These are phyloP conservation scores for Anser brachyrhynchus DNA, from an alignment of 2,113 vertebrate species.

Conservation along the genomic window DNA sequence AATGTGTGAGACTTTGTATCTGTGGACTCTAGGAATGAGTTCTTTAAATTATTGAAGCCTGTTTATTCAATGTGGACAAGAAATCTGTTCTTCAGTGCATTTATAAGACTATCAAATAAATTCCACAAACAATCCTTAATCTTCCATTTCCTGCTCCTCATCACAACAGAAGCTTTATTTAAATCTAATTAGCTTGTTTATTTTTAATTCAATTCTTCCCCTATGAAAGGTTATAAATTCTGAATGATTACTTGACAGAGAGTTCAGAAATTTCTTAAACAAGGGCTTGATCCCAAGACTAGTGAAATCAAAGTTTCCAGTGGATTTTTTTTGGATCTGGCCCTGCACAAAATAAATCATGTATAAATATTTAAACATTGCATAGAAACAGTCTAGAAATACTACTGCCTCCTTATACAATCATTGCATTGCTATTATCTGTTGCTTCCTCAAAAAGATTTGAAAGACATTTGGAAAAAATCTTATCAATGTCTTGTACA, in stretches of 20 bases:
- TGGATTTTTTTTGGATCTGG: background rate
- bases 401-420: background rate
- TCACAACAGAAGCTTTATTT: background rate
- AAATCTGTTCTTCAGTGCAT: background rate
- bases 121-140: background rate
- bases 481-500: background rate
- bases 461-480: background rate
- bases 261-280: background rate
- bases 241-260: background rate
- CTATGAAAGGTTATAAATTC: background rate
- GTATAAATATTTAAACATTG: background rate
- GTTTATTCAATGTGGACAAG: background rate
- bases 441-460: background rate
- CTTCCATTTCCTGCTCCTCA: background rate
- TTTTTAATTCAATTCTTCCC: background rate
- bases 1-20: background rate
- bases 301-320: background rate
- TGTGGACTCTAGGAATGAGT: background rate
- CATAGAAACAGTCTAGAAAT: background rate
- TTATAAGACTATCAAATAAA: constrained; percentile 13
- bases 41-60: background rate
- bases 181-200: background rate
- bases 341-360: background rate
- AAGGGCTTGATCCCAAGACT: background rate
- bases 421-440: background rate